Conservation (phyloP, 2,113 vertebrate genomes). For the Sinosuthora webbiana region DNA sequence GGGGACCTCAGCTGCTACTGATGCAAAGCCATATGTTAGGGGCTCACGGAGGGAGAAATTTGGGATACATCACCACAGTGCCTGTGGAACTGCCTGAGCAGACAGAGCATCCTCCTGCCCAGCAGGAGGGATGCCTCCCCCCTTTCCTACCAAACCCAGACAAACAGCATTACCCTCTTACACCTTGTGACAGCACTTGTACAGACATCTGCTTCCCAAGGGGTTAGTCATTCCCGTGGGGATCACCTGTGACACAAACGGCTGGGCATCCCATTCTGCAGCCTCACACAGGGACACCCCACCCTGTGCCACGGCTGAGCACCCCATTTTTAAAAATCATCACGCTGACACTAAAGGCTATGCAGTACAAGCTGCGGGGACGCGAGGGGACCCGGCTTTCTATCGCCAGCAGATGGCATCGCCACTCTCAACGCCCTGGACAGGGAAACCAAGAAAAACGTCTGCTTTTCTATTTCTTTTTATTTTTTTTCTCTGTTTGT, state of each 20-base stretch:
- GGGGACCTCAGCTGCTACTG: background rate
- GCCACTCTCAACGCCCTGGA: background rate
- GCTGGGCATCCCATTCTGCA: background rate
- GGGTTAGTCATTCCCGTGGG: background rate
- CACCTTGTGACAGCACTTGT: fast-evolving
- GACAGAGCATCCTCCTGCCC: background rate
- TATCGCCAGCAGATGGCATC: conserved; percentile 56
- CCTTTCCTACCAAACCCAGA: background rate
- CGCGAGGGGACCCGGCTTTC: background rate
- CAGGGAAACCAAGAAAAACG: background rate
- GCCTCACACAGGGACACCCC: background rate
- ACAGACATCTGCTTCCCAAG: background rate
- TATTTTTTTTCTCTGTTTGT: background rate
- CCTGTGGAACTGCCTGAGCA: background rate
- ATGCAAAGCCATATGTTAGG: fast-evolving
- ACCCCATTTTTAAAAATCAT: fast-evolving
- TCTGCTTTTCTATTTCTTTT: fast-evolving
- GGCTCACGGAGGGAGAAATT: background rate
- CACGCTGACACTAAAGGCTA: background rate
- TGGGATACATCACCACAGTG: background rate
- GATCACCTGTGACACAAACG: too few species aligned
- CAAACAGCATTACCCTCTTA: too few species aligned
- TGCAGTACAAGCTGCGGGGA: background rate
- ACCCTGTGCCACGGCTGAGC: background rate
- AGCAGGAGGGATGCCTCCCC: too few species aligned